Evolutionary conservation across 1,140 invertebrate genomes (phyloP), one percentile per base, ranked within the genome.

Genomic region (Tachypleus tridentatus): DNA sequence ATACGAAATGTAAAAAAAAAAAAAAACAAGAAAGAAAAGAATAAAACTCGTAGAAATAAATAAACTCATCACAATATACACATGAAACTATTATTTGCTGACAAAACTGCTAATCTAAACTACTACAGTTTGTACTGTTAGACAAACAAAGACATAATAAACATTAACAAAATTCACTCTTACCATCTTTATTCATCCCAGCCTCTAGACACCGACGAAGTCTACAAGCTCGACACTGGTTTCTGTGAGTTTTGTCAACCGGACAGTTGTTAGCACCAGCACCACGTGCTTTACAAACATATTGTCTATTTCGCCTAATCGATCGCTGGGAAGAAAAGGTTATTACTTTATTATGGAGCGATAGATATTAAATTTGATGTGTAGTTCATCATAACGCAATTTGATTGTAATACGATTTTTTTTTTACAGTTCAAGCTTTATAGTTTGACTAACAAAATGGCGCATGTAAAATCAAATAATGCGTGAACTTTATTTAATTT

Each of bases 251-350:
- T 77, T 99, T 99, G 77, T 99, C 95, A 3, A 99, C 91, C 10
- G 92, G 80, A 73, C 97, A 99, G 5, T 61, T 58, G 47, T 63
- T 71, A 5, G 80, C 77, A 0, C 87, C 88, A 69, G 90, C 86
- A 10, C 84, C 85, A 67, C 93, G 88, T 1, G 91, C 89, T 76
- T 98, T 98, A 79, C 97, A 99, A 3, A 91, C 84, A 75, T 99
- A 99, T 70, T 93, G 88, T 2, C 94, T 83, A 72, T 93, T 92
- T 8, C 93, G 82, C n/a, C 97, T 81, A 51, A 99, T 97, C 5
- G 94, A 98, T 60, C 97, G 80, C 82, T 98, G 74, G 6, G 77
- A 69, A 64, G 67, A 64, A 48, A 48, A 29, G 51, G 51, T 48
- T 11, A 3, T 7, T 7, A 52, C 50, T 3, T 8, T 53, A 51